These are phyloP conservation scores for Spilarctia lutea DNA, from an alignment of 2,888 invertebrate species.

Conservation along the genomic window DNA sequence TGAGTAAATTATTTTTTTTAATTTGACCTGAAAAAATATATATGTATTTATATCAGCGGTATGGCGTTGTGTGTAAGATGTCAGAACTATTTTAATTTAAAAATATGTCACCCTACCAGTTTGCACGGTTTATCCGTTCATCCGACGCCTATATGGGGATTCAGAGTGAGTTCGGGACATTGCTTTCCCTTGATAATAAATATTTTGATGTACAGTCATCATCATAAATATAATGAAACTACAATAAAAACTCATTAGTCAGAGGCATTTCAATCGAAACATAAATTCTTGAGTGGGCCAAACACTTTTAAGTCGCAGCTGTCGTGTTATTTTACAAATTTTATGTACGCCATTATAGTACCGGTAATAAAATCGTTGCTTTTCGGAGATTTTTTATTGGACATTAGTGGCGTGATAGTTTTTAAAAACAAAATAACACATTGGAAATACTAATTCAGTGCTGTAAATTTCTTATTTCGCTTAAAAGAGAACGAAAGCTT, in stretches of 20 bases:
- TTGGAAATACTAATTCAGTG: not conserved
- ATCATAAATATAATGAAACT: slow-evolving; percentile 5
- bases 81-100: too few species aligned
- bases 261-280: slow-evolving; percentile 8
- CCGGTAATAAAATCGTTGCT: slow-evolving; percentile 3
- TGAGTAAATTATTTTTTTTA: too few species aligned
- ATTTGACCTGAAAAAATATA: too few species aligned
- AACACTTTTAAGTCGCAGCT: slow-evolving; percentile 10
- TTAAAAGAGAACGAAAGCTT: not conserved
- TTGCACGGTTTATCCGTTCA: not conserved
- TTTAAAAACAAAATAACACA: slow-evolving; percentile 4
- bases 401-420: slow-evolving; percentile 6
- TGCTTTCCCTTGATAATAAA: not conserved
- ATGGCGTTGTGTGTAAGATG: too few species aligned
- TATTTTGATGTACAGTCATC: slow-evolving; percentile 3
- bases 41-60: too few species aligned
- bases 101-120: not conserved
- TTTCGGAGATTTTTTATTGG: not conserved
- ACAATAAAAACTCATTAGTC: slow-evolving; percentile 9
- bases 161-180: not conserved
- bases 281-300: slow-evolving; percentile 1
- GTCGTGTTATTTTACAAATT: slow-evolving; percentile 12
- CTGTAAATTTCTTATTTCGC: not conserved
- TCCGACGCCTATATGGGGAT: not conserved
- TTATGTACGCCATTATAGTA: slow-evolving; percentile 8